Percentiles rank a stretch among this genome's conserved stretches.
phyloP scores from a whole-genome alignment of 2,797 vertebrate species.

The Poecilia picta region DNA sequence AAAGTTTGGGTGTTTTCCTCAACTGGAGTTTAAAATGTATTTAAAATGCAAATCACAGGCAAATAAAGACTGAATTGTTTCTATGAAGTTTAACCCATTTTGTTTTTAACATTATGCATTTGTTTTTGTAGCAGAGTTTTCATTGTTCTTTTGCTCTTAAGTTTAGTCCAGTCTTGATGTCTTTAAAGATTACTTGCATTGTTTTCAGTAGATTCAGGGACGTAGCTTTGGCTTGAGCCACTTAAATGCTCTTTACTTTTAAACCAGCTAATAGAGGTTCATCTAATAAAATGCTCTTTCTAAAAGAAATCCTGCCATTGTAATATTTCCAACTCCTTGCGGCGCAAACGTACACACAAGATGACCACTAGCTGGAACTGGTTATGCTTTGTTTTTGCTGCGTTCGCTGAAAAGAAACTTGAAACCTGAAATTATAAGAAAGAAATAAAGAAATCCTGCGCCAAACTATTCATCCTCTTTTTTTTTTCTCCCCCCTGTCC shows the following conservation, averaged over 20 bases:
- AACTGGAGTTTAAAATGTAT: conserved; percentile 8
- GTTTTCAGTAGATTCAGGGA: conserved; percentile 3
- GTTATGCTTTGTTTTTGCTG: neutral
- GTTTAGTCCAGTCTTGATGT: neutral
- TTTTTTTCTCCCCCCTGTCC: neutral
- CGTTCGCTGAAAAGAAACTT: conserved; percentile 3
- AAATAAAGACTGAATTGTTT: conserved; percentile 6
- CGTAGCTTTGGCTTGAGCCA: neutral
- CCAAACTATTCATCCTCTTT: neutral
- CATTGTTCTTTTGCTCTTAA: conserved; percentile 28
- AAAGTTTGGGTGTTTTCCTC: conserved; percentile 7
- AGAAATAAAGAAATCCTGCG: neutral
- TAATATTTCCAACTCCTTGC: neutral
- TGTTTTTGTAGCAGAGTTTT: neutral
- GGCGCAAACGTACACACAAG: neutral
- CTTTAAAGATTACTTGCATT: neutral
- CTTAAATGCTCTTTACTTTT: neutral
- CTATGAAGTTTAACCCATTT: conserved; percentile 19
- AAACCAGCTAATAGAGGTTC: neutral
- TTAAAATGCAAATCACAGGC: conserved; percentile 21
- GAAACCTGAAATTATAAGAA: conserved; percentile 12
- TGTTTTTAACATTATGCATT: neutral
- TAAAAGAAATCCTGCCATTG: neutral
- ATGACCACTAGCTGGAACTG: too few species aligned
- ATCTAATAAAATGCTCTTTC: neutral